Evolutionary conservation across 2,888 invertebrate genomes (phyloP).

Genomic region (Osmoderma eremita): DNA sequence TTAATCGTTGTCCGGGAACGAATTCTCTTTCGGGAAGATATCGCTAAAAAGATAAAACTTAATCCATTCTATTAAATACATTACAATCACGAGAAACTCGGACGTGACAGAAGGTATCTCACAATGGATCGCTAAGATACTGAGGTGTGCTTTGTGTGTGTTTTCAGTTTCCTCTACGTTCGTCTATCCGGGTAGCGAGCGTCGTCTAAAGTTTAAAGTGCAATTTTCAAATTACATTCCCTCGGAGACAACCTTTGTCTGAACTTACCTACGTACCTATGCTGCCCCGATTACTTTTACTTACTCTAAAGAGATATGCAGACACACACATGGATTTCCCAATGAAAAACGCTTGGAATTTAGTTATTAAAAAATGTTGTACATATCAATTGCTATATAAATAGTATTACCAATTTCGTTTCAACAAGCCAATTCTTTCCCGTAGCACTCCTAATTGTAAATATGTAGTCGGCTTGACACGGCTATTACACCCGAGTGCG

Average conservation of each 20-base stretch:
- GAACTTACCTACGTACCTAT: neutral
- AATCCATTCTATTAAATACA: slow-evolving; percentile 41
- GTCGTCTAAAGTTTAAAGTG: slow-evolving; percentile 24
- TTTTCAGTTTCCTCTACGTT: slow-evolving; percentile 34
- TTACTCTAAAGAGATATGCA: neutral
- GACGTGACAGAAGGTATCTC: slow-evolving; percentile 26
- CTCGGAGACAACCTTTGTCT: neutral
- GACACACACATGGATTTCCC: neutral
- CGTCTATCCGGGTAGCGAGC: too few species aligned
- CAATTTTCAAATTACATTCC: slow-evolving; percentile 33
- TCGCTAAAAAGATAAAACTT: slow-evolving; percentile 38
- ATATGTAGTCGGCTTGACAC: neutral
- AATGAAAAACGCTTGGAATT: too few species aligned
- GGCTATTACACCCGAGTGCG: slow-evolving; percentile 12
- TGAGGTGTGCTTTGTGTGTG: slow-evolving; percentile 40
- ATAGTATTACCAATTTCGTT: too few species aligned
- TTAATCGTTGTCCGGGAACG: slow-evolving; percentile 7
- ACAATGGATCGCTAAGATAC: slow-evolving; percentile 33
- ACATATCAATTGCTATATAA: too few species aligned
- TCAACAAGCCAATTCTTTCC: slow-evolving; percentile 5
- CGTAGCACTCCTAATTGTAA: slow-evolving; percentile 22
- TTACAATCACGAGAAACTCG: slow-evolving; percentile 37
- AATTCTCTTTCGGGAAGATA: slow-evolving; percentile 36
- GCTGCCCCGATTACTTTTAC: neutral
- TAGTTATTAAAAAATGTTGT: too few species aligned